A percentile compares a stretch with the other conserved stretches of the same genome.
phyloP scores from a whole-genome alignment of 2,797 vertebrate genomes.

The Dromococcyx pavoninus region DNA sequence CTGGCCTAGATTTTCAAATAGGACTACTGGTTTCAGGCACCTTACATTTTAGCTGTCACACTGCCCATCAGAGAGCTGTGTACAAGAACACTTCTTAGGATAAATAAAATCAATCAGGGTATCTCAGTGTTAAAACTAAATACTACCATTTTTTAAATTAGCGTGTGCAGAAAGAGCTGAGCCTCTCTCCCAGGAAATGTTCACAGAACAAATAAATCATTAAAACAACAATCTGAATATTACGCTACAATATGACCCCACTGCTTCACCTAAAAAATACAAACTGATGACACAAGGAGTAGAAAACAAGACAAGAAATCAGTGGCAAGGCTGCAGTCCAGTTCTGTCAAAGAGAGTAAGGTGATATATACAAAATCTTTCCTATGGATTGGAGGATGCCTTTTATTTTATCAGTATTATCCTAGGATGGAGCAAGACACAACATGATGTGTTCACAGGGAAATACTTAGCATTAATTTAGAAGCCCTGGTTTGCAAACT shows the following conservation, averaged over 20 bases:
- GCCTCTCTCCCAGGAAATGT: neutral
- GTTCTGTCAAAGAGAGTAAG: neutral
- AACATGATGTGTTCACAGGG: neutral
- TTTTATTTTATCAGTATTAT: neutral
- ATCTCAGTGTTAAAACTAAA: neutral
- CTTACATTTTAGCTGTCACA: neutral
- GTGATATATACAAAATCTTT: fast-evolving
- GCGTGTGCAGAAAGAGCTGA: neutral
- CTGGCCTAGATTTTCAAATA: neutral
- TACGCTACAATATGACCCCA: neutral
- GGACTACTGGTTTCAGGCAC: neutral
- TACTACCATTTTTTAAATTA: too few species aligned
- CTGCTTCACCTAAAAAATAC: neutral
- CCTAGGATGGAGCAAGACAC: neutral
- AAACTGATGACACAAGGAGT: neutral
- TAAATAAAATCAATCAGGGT: neutral
- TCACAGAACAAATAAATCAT: fast-evolving
- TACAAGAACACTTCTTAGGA: neutral
- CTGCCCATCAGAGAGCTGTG: neutral
- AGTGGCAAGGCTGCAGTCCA: neutral
- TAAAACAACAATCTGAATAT: neutral
- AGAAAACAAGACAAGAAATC: neutral
- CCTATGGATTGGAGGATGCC: neutral
- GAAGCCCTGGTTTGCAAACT: neutral
- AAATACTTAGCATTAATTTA: neutral